These are phyloP conservation scores for Zoanthus sansibaricus DNA, from an alignment of 92 coral and sea anemone species.

Conservation along the genomic window DNA sequence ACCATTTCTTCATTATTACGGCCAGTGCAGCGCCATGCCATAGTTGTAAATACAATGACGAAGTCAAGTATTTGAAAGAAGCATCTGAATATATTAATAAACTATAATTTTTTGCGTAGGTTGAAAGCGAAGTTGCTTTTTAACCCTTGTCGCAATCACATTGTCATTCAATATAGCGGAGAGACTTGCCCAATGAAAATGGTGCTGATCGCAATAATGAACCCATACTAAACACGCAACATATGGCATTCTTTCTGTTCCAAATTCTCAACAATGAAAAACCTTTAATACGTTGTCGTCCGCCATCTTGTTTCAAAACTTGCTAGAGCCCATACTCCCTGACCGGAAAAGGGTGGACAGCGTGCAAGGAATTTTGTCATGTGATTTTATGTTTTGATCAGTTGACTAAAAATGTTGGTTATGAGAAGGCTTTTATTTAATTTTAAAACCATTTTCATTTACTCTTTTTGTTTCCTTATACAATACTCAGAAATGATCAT, in stretches of 20 bases:
- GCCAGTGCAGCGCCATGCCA: conserved; percentile 94
- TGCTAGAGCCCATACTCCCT: conserved; percentile 21
- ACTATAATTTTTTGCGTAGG: neutral
- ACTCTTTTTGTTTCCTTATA: too few relatives aligned
- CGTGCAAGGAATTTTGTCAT: neutral
- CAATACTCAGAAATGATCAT: too few relatives aligned
- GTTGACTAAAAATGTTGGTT: too few relatives aligned
- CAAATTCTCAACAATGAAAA: conserved; percentile 8
- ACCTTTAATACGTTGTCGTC: neutral
- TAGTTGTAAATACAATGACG: conserved; percentile 19
- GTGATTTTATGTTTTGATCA: too few relatives aligned
- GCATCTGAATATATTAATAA: conserved; percentile 29
- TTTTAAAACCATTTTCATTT: too few relatives aligned
- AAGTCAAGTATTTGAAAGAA: conserved; percentile 18
- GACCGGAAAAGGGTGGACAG: neutral
- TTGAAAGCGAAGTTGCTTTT: conserved; percentile 14
- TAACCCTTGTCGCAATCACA: neutral
- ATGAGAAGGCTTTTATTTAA: too few relatives aligned
- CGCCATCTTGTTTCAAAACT: conserved; percentile 32
- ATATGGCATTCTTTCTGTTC: conserved; percentile 9
- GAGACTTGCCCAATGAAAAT: neutral
- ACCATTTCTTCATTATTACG: conserved; percentile 98
- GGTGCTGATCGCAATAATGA: neutral
- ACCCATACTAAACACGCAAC: neutral
- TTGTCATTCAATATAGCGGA: neutral